Base-by-base conservation (phyloP, 2,888 invertebrate genomes). In the Tipula helvola region DNA sequence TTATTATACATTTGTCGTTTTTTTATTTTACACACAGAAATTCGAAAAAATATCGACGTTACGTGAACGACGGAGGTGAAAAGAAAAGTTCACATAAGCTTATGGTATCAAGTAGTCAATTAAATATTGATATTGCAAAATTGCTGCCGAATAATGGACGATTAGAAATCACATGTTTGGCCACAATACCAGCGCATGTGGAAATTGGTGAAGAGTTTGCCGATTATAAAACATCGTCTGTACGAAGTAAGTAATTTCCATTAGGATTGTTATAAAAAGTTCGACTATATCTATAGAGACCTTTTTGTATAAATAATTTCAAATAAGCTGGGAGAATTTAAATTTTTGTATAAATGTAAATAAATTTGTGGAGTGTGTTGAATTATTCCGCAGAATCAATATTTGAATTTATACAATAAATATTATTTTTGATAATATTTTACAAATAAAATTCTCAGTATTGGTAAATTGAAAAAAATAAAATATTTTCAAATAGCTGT, bases 161-260 rank as follows among this genome's bases (percentile, higher is more conserved):
- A 87, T 92, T 96, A 88, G 94, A 95, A 89, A 93, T 96, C 87
- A 95, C 95, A 44, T 96, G 96, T 90, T 93, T 95, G 88, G 94
- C 96, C 57, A 96, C 96, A 86, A 96, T 96, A 88, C 96, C 96
- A 0, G 94, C 95, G 87, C 95, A 95, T 88, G 93, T 95, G 28
- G 94, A 94, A 16, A 94, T 94, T 52, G 94, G 94, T 87, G 95
- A 95, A 89, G 93, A 94, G 88, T 96, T 94, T 89, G 96, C 96
- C 86, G 96, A 96, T 90, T 92, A 94, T 88, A 94, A 94, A 90
- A 95, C 94, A 88, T 94, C 94, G 89, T 95, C 95, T 57, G 95
- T 95, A 87, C 94, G 94, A 90, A 95, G 96, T 96, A 91, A 93
- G 93, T 90, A 87, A 28, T 28, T 28, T 28, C 28, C 28, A 28